Percentiles rank a stretch among this genome's conserved stretches.
These are phyloP conservation scores for Nomada fabriciana DNA, from an alignment of 2,888 invertebrate species.

Conservation along the genomic window DNA sequence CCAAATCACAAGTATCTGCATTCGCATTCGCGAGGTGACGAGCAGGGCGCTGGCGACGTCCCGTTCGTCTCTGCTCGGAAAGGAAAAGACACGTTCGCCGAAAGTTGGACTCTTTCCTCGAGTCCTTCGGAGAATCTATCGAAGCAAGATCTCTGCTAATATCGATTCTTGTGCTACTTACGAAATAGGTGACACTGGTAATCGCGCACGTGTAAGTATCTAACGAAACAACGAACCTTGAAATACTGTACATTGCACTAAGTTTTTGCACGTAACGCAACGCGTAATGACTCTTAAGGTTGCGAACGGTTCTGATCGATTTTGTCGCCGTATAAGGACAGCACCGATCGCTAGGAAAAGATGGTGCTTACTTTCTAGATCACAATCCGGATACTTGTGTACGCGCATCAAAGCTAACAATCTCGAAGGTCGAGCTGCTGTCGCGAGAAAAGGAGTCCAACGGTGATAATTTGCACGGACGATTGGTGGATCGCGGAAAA, in stretches of 20 bases:
- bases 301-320: slow-evolving; percentile 33
- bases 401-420: no score
- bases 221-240: neutral
- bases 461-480: neutral
- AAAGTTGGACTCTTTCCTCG: slow-evolving; percentile 2
- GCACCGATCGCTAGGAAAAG: slow-evolving; percentile 25
- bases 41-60: neutral
- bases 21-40: slow-evolving; percentile 37
- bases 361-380: slow-evolving; percentile 36
- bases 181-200: neutral
- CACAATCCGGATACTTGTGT: slow-evolving; percentile 14
- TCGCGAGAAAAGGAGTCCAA: no score
- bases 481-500: slow-evolving; percentile 25
- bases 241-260: neutral
- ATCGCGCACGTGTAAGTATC: neutral
- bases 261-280: neutral
- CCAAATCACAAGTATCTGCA: slow-evolving; percentile 48
- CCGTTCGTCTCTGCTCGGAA: neutral
- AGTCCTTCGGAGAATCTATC: neutral
- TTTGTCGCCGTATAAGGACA: slow-evolving; percentile 31
- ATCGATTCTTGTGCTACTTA: neutral
- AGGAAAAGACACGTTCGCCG: neutral
- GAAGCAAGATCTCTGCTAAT: no score
- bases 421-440: no score
- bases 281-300: slow-evolving; percentile 40